phyloP scores from a whole-genome alignment of 2,113 vertebrate genomes.

The Hymenochirus boettgeri region DNA sequence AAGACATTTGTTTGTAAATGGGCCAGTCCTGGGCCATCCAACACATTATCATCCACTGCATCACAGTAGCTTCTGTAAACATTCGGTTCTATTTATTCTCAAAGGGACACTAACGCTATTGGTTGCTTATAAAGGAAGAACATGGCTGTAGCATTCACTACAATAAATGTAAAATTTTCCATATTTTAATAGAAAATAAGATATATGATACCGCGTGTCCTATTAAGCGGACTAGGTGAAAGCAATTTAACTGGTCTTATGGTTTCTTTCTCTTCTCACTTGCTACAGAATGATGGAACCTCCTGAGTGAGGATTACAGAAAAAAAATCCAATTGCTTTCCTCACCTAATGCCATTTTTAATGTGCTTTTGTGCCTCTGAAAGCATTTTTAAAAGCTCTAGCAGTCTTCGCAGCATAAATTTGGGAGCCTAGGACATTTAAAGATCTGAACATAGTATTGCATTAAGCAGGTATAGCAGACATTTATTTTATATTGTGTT shows the following conservation, averaged over 20 bases:
- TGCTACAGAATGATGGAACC: neutral
- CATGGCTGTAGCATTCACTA: neutral
- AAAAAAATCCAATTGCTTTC: neutral
- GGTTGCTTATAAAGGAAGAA: neutral
- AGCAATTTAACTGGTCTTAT: constrained; percentile 1
- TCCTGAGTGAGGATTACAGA: neutral
- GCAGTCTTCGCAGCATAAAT: too few species aligned
- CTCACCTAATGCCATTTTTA: too few species aligned
- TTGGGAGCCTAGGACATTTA: too few species aligned
- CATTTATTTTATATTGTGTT: too few species aligned
- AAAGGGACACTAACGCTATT: neutral
- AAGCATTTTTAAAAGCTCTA: too few species aligned
- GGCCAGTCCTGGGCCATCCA: constrained; percentile 13
- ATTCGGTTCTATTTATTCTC: neutral
- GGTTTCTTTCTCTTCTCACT: neutral
- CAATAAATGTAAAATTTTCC: neutral
- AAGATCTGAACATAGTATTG: too few species aligned
- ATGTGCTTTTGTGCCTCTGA: too few species aligned
- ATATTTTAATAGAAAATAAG: constrained; percentile 3
- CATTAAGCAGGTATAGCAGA: too few species aligned
- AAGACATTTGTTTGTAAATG: constrained; percentile 26
- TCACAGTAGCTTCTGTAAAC: neutral
- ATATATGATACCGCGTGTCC: neutral
- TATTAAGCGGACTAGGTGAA: neutral
- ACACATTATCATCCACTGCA: neutral